Evolutionary conservation across 2,113 vertebrate genomes (phyloP), one percentile per base, ranked within the genome.

Genomic region (Phodopus roborovskii): DNA sequence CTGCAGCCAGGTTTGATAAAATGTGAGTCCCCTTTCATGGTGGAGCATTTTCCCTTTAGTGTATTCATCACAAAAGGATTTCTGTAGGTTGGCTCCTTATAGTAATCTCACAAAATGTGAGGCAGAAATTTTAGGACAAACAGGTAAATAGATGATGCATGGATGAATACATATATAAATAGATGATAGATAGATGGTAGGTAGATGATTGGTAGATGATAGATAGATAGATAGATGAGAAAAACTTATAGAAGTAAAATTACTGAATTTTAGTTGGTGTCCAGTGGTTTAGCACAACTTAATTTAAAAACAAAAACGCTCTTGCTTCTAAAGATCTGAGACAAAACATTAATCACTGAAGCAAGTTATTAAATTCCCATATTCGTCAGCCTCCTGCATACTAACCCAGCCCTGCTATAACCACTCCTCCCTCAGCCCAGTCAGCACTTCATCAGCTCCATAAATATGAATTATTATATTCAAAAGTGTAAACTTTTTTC

Each of bases 381-480:
- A 20, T 78, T 53, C 53, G 5, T 53, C 22, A 15, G 9, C 33
- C 22, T 86, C n/a, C 56, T 90, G n/a, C 75, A 90, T 30, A 83
- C 58, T n/a, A 16, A 30, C 12, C 30, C 36, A 22, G 4, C 13
- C 66, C 5, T 28, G 17, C n/a, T 39, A 5, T 12, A 86, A 3
- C 53, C 33, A n/a, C 28, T 83, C 50, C 36, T 92, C 50, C 86
- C 6, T 62, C 42, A 83, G n/a, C 39, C 36, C 45, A 82, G 81
- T 81, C 42, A 58, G n/a, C 56, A 50, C 73, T 94, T 93, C 78
- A 74, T 93, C 74, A 90, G 30, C 42, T 36, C 79, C 19, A 8
- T 97, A 62, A 81, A 66, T 77, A 39, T 88, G 70, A 88, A 96
- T 95, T 93, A 42, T 87, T 95, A 75, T 75, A 84, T 87, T 77